A percentile compares a stretch with the other conserved stretches of the same genome.
phyloP scores from a whole-genome alignment of 2,888 invertebrate species.

The Sarcophaga caerulescens region DNA sequence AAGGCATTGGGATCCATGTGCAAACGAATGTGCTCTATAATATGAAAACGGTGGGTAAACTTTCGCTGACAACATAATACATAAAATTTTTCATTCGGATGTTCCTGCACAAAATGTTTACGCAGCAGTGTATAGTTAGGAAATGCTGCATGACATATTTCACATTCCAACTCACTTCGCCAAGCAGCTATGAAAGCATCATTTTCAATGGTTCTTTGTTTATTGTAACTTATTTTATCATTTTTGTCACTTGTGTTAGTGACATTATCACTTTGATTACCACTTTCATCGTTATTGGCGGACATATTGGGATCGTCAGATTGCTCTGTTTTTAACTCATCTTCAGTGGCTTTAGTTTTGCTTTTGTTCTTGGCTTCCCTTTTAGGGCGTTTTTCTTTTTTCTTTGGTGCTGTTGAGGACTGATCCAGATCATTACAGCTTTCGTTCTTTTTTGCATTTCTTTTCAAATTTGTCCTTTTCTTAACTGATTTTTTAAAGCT shows the following conservation, averaged over 20 bases:
- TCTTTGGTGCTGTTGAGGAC: not conserved
- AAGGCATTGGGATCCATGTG: constrained; percentile 71
- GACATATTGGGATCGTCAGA: not conserved
- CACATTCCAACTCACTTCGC: constrained; percentile 68
- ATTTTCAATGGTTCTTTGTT: constrained; percentile 63
- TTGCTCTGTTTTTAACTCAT: not conserved
- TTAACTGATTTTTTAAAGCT: constrained; percentile 37
- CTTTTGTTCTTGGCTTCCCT: constrained; percentile 13
- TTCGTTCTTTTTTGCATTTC: constrained; percentile 61
- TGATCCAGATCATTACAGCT: constrained; percentile 24
- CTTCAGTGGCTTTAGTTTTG: constrained; percentile 1
- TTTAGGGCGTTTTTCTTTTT: constrained; percentile 20
- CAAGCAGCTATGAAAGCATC: constrained; percentile 61
- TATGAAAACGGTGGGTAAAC: constrained; percentile 69
- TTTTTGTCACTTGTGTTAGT: constrained; percentile 44
- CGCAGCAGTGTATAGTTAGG: constrained; percentile 68
- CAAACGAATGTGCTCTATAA: constrained; percentile 70
- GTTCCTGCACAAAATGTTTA: constrained; percentile 68
- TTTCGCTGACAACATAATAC: constrained; percentile 71
- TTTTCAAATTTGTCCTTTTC: constrained; percentile 44
- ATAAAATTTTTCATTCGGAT: constrained; percentile 67
- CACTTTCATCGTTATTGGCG: constrained; percentile 13
- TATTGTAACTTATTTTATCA: constrained; percentile 51
- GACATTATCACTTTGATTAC: constrained; percentile 18
- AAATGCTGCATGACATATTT: constrained; percentile 61